phyloP scores from a whole-genome alignment of 2,797 vertebrate species.

The Megalops cyprinoides region DNA sequence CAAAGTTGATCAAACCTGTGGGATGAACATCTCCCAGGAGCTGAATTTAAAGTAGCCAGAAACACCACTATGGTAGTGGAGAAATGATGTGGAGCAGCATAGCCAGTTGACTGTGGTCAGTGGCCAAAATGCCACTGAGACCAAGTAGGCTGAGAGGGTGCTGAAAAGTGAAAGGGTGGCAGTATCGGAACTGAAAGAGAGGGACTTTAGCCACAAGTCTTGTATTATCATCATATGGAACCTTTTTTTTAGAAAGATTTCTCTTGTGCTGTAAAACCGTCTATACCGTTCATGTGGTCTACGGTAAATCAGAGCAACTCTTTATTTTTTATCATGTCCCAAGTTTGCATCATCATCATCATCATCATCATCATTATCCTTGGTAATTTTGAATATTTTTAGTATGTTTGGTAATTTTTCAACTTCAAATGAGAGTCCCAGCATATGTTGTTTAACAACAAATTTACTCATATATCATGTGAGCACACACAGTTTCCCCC shows the following conservation, averaged over 20 bases:
- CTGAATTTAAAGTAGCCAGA: not conserved
- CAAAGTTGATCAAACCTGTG: not conserved
- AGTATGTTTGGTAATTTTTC: not conserved
- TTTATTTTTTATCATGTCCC: slow-evolving; percentile 1
- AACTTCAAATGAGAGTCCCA: not conserved
- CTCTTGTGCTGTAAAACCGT: not conserved
- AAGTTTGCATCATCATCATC: no score
- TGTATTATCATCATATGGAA: not conserved
- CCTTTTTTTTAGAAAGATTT: not conserved
- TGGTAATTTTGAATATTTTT: not conserved
- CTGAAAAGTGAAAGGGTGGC: not conserved
- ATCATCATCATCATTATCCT: not conserved
- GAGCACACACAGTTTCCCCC: not conserved
- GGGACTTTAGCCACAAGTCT: not conserved
- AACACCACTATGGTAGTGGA: not conserved
- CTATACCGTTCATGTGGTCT: not conserved
- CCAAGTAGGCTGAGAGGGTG: not conserved
- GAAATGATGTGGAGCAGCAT: not conserved
- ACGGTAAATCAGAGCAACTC: not conserved
- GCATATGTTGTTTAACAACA: no score
- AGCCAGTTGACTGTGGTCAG: not conserved
- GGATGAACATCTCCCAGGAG: not conserved
- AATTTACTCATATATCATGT: no score
- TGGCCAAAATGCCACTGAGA: not conserved
- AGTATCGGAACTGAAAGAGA: not conserved